phyloP scores from a whole-genome alignment of 2,888 invertebrate genomes.

The Leptinotarsa haldemani region DNA sequence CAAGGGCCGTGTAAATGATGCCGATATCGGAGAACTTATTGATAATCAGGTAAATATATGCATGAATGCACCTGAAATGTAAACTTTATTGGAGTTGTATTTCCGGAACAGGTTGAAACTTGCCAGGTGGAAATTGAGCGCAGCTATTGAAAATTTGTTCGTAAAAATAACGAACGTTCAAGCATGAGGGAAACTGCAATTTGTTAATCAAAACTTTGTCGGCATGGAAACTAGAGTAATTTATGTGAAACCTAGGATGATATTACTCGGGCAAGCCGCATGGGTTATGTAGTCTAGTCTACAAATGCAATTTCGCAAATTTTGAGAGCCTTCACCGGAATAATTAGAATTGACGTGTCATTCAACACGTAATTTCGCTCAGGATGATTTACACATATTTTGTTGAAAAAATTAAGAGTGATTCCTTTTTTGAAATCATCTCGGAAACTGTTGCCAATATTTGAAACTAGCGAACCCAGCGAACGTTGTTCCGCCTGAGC shows the following conservation, averaged over 20 bases:
- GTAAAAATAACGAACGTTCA: background rate
- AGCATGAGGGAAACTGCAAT: conserved; percentile 4
- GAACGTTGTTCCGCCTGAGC: too few relatives aligned
- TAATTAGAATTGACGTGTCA: too few relatives aligned
- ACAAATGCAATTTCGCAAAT: background rate
- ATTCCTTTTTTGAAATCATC: too few relatives aligned
- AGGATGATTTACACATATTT: too few relatives aligned
- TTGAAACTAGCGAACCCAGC: too few relatives aligned
- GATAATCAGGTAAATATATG: conserved; percentile 57
- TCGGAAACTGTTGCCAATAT: too few relatives aligned
- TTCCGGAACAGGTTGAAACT: background rate
- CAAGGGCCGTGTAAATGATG: conserved; percentile 57
- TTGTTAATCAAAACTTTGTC: conserved; percentile 11
- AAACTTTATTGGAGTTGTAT: conserved; percentile 12
- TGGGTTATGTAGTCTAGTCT: background rate
- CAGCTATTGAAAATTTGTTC: conserved; percentile 13
- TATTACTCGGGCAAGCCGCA: background rate
- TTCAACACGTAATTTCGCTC: too few relatives aligned
- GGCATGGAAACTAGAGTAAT: conserved; percentile 5
- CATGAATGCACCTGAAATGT: background rate
- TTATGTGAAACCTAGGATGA: background rate
- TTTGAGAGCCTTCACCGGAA: too few relatives aligned
- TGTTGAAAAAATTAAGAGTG: too few relatives aligned
- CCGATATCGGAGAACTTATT: conserved; percentile 55
- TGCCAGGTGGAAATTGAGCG: background rate